A percentile compares a stretch with the other conserved stretches of the same genome.
Evolutionary conservation across 1,140 invertebrate species (phyloP).

Genomic region (Campoletis sonorensis): DNA sequence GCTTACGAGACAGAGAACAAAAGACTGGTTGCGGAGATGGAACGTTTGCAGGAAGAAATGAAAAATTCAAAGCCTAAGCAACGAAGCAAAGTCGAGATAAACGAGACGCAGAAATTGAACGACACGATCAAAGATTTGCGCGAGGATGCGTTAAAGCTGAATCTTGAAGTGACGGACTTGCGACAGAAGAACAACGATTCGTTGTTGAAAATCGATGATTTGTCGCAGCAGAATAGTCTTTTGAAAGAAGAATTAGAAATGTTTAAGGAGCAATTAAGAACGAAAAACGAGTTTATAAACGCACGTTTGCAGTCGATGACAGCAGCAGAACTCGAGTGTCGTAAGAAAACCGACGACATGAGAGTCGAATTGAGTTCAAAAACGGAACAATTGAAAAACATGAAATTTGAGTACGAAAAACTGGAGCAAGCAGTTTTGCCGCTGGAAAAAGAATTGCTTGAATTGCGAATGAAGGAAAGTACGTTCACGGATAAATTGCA

Average conservation of each 20-base stretch:
- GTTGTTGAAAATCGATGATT: slow-evolving; percentile 68
- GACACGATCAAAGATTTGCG: slow-evolving; percentile 70
- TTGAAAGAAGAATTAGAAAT: slow-evolving; percentile 72
- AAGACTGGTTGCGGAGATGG: slow-evolving; percentile 66
- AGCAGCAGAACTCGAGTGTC: slow-evolving; percentile 65
- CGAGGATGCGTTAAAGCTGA: slow-evolving; percentile 68
- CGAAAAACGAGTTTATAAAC: slow-evolving; percentile 73
- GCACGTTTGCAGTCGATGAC: slow-evolving; percentile 69
- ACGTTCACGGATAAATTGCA: slow-evolving; percentile 72
- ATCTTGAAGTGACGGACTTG: slow-evolving; percentile 67
- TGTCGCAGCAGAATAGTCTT: slow-evolving; percentile 67
- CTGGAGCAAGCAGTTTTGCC: slow-evolving; percentile 68
- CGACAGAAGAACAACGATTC: slow-evolving; percentile 68
- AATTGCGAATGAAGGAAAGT: slow-evolving; percentile 66
- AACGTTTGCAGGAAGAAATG: slow-evolving; percentile 67
- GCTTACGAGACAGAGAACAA: slow-evolving; percentile 72
- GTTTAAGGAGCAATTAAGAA: slow-evolving; percentile 72
- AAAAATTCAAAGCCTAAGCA: slow-evolving; percentile 61
- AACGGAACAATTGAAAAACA: slow-evolving; percentile 67
- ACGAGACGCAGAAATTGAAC: slow-evolving; percentile 61
- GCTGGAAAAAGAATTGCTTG: slow-evolving; percentile 71
- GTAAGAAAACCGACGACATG: slow-evolving; percentile 70
- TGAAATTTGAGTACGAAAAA: slow-evolving; percentile 67
- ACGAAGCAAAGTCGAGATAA: slow-evolving; percentile 52
- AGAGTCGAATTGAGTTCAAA: slow-evolving; percentile 71